Percentiles rank a stretch among this genome's conserved stretches.
Evolutionary conservation across 1,140 invertebrate species (phyloP).

Genomic region (Eufriesea mexicana): DNA sequence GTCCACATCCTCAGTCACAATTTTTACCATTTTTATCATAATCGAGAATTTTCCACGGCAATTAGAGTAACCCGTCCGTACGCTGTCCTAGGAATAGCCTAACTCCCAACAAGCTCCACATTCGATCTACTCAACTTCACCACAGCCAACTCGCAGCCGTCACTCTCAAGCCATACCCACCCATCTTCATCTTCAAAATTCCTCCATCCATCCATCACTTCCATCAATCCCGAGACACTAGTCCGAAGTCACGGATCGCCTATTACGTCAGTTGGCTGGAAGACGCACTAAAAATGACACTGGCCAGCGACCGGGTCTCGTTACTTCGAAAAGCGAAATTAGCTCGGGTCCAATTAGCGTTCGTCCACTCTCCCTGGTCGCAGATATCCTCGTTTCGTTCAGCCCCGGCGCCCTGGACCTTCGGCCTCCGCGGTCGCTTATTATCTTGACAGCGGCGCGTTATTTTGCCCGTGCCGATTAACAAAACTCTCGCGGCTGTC

Average conservation of each 20-base stretch:
- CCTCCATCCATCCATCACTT: background rate
- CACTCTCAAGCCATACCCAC: background rate
- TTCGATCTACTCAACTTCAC: background rate
- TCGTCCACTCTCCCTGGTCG: background rate
- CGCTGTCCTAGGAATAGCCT: no score
- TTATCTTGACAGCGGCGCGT: slow-evolving; percentile 35
- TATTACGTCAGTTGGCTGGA: background rate
- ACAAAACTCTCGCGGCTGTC: slow-evolving; percentile 55
- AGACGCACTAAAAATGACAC: background rate
- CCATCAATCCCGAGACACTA: background rate
- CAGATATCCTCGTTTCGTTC: background rate
- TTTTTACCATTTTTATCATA: no score
- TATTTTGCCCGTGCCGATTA: slow-evolving; percentile 48
- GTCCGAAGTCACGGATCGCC: background rate
- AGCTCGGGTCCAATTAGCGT: slow-evolving; percentile 45
- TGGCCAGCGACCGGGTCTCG: background rate
- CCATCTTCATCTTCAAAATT: background rate
- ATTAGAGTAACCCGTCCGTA: no score
- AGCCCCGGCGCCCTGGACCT: background rate
- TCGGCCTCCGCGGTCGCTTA: slow-evolving; percentile 26
- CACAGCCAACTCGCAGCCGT: no score
- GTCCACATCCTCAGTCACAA: no score
- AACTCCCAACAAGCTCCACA: background rate
- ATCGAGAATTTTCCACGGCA: no score
- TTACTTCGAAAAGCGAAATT: slow-evolving; percentile 47